These are phyloP conservation scores for Chloroclystis v-ata DNA, from an alignment of 2,888 invertebrate species.

Conservation along the genomic window DNA sequence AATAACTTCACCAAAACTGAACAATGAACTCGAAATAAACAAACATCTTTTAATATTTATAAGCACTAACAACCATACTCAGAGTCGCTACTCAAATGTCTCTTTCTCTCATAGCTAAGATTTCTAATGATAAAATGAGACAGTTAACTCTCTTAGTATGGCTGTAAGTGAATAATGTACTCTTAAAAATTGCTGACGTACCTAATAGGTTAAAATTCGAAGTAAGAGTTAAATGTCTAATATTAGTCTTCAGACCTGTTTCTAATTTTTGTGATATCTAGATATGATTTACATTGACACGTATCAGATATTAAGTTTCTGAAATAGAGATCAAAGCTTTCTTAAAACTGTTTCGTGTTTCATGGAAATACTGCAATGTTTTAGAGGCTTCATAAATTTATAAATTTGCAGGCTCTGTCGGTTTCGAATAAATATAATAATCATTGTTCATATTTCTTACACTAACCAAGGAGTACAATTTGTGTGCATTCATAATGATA, in stretches of 20 bases:
- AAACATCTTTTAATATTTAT: no score
- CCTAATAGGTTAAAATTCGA: slow-evolving; percentile 29
- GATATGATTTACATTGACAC: slow-evolving; percentile 15
- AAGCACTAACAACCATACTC: no score
- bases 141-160: no score
- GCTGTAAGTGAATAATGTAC: neutral
- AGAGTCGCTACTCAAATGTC: no score
- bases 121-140: no score
- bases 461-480: slow-evolving; percentile 58
- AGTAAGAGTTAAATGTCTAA: slow-evolving; percentile 10
- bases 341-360: neutral
- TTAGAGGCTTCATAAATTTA: neutral
- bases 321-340: neutral
- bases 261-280: slow-evolving; percentile 28
- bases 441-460: slow-evolving; percentile 31
- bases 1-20: no score
- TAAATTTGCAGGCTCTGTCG: slow-evolving; percentile 32
- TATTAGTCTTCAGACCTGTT: slow-evolving; percentile 15
- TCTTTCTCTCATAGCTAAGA: no score
- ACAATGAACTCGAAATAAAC: no score
- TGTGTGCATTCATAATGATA: slow-evolving; percentile 45
- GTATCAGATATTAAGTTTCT: neutral
- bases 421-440: slow-evolving; percentile 13
- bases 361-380: neutral
- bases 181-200: slow-evolving; percentile 28